Conservation (phyloP, 2,888 invertebrate genomes). For the Drosophila bunnanda region DNA sequence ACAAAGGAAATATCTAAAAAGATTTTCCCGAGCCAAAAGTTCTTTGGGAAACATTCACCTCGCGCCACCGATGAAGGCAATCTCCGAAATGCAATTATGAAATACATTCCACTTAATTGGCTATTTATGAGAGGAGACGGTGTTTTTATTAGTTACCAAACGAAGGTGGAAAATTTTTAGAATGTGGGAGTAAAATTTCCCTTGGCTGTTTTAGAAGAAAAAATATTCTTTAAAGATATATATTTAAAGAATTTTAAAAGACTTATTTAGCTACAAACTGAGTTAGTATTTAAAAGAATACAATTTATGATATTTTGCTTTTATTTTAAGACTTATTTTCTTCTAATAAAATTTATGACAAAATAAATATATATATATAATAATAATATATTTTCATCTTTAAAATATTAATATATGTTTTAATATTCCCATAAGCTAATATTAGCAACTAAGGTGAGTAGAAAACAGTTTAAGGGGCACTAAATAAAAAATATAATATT, state of each 20-base stretch:
- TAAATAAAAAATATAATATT: neutral
- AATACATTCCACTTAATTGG: constrained; percentile 48
- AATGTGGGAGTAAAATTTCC: too few relatives aligned
- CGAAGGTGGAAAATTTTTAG: constrained; percentile 4
- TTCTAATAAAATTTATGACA: too few relatives aligned
- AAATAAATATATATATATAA: too few relatives aligned
- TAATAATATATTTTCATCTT: too few relatives aligned
- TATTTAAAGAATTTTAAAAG: neutral
- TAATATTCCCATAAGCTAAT: neutral
- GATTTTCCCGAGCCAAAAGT: constrained; percentile 44
- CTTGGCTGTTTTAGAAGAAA: neutral
- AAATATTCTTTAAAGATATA: too few relatives aligned
- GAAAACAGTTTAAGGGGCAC: neutral
- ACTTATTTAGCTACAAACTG: neutral
- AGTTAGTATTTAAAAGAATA: neutral
- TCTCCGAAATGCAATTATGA: constrained; percentile 47
- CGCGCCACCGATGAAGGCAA: constrained; percentile 27
- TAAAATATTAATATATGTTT: too few relatives aligned
- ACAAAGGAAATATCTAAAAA: constrained; percentile 50
- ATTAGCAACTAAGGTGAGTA: neutral
- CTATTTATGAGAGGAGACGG: constrained; percentile 23
- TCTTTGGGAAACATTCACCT: constrained; percentile 42
- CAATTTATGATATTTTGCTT: neutral
- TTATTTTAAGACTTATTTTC: neutral
- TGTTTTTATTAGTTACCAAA: constrained; percentile 3